Evolutionary conservation across 2,888 invertebrate genomes (phyloP).

Genomic region (Caenorhabditis macrosperma): DNA sequence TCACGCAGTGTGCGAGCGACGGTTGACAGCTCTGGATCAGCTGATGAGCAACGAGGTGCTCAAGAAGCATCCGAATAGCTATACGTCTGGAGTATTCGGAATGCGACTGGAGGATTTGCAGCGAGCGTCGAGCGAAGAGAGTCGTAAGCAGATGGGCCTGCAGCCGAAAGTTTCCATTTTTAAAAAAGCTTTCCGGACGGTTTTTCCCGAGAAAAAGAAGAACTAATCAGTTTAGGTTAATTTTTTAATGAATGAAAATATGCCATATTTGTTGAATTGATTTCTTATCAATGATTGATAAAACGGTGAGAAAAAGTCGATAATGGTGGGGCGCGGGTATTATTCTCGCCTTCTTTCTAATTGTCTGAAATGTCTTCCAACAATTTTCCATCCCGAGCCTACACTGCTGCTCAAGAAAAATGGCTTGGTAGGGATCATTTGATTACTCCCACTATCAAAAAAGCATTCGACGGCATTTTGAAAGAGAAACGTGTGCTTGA

Average conservation of each 20-base stretch:
- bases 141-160: constrained; percentile 64
- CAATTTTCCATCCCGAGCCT: constrained; percentile 34
- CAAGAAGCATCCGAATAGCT: constrained; percentile 68
- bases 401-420: constrained; percentile 43
- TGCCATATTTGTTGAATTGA: no score
- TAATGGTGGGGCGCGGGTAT: not conserved
- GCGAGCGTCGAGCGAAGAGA: constrained; percentile 61
- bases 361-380: not conserved
- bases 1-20: constrained; percentile 48
- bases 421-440: constrained; percentile 48
- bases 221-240: not conserved
- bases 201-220: constrained; percentile 51
- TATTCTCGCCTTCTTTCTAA: not conserved
- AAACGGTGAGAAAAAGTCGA: not conserved
- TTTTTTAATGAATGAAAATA: no score
- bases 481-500: constrained; percentile 29
- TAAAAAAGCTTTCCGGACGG: constrained; percentile 43
- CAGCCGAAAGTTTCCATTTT: constrained; percentile 54
- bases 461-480: constrained; percentile 20
- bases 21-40: constrained; percentile 70
- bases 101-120: constrained; percentile 66
- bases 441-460: constrained; percentile 40
- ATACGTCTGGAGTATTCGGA: constrained; percentile 74
- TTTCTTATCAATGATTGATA: not conserved
- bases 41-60: constrained; percentile 69